Conservation (phyloP, 2,888 invertebrate species). For the Campoplex nolae region DNA sequence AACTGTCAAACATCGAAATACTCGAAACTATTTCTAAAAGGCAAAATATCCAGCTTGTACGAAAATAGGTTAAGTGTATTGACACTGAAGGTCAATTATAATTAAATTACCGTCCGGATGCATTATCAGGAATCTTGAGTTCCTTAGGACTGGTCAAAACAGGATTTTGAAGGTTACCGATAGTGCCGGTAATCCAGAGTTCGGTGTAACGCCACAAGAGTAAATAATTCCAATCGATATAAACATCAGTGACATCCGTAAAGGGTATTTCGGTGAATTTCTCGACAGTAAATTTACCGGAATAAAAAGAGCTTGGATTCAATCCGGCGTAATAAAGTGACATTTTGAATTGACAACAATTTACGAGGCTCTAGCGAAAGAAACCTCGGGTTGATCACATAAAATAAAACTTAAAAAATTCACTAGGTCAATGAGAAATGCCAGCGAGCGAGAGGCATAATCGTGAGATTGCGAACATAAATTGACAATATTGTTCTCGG, state of each 20-base stretch:
- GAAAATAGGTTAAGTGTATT: not conserved
- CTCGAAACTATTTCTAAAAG: not conserved
- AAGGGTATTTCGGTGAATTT: conserved; percentile 72
- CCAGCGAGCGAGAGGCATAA: not conserved
- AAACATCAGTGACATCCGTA: conserved; percentile 75
- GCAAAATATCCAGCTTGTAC: not conserved
- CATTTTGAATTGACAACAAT: conserved; percentile 18
- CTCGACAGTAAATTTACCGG: conserved; percentile 47
- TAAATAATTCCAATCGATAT: conserved; percentile 82
- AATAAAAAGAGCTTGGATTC: conserved; percentile 58
- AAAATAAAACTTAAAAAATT: not conserved
- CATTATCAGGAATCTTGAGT: conserved; percentile 75
- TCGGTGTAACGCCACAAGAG: conserved; percentile 77
- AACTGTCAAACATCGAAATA: not conserved
- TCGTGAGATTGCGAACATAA: not conserved
- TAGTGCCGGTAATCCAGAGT: conserved; percentile 76
- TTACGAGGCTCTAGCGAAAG: not conserved
- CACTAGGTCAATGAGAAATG: not conserved
- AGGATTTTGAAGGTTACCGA: conserved; percentile 46
- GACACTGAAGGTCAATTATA: not conserved
- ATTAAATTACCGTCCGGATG: conserved; percentile 70
- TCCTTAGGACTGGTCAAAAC: conserved; percentile 48
- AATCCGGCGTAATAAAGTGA: conserved; percentile 62
- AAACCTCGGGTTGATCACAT: not conserved
- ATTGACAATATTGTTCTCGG: not conserved